A percentile compares a stretch with the other conserved stretches of the same genome.
phyloP scores from a whole-genome alignment of 2,797 vertebrate genomes.

The Lagothrix lagotricha region DNA sequence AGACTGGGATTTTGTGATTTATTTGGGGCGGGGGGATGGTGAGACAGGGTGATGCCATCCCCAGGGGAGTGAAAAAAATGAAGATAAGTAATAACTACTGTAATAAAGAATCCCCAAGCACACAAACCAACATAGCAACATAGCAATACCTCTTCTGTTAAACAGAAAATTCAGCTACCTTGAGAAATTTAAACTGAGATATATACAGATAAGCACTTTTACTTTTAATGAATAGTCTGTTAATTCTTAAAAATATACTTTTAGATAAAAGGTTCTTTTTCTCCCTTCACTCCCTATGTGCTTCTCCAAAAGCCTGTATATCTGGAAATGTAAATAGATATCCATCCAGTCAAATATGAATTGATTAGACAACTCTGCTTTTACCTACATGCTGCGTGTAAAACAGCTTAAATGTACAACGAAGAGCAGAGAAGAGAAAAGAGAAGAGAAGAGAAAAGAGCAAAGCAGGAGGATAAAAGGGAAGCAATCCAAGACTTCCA shows the following conservation, averaged over 20 bases:
- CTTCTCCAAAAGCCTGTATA: constrained; percentile 2
- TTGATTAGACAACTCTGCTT: constrained; percentile 40
- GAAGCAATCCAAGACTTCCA: neutral
- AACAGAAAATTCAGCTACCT: neutral
- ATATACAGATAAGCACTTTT: neutral
- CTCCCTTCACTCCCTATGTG: neutral
- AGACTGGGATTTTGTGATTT: neutral
- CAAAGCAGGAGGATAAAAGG: neutral
- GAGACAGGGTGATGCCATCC: neutral
- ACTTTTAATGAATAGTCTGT: neutral
- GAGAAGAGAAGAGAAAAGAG: neutral
- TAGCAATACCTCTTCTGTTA: neutral
- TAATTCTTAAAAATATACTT: constrained; percentile 33
- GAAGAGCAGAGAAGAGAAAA: neutral
- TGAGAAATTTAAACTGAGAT: neutral
- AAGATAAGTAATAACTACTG: neutral
- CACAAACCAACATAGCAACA: rapidly evolving
- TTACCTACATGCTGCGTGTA: neutral
- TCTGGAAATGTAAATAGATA: constrained; percentile 39
- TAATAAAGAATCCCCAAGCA: neutral
- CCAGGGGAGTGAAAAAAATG: neutral
- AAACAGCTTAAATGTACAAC: constrained; percentile 36
- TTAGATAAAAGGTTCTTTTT: neutral
- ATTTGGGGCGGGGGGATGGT: neutral
- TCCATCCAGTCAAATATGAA: neutral